These are phyloP conservation scores for Strix occidentalis DNA, from an alignment of 2,797 vertebrate species.

Conservation along the genomic window DNA sequence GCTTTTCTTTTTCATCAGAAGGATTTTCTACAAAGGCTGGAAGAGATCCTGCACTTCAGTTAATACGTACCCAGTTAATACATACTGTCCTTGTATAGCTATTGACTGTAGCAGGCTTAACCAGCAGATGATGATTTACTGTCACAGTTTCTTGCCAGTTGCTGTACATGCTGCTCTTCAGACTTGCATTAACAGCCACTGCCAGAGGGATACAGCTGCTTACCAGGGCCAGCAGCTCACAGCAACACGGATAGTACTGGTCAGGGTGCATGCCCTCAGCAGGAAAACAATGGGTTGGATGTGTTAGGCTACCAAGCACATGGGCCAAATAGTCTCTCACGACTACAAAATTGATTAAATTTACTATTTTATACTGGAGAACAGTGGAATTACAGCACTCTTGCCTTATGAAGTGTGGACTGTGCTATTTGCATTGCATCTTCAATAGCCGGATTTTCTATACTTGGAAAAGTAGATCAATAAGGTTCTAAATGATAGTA, in stretches of 20 bases:
- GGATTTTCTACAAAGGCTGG: not conserved
- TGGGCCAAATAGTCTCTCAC: not conserved
- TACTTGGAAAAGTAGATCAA: not conserved
- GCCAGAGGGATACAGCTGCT: not conserved
- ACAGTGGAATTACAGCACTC: not conserved
- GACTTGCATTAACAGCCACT: not conserved
- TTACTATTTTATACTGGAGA: not conserved
- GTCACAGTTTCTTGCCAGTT: not conserved
- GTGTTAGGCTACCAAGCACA: not conserved
- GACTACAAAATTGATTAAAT: not conserved
- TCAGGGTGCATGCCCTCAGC: not conserved
- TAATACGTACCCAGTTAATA: not conserved
- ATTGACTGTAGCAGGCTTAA: not conserved
- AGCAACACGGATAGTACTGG: not conserved
- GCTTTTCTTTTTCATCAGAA: conserved; percentile 1
- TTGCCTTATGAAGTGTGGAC: not conserved
- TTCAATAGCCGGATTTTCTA: not conserved
- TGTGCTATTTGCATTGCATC: not conserved
- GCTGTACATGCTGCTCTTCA: not conserved
- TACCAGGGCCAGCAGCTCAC: not conserved
- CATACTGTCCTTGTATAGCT: not conserved
- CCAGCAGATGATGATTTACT: not conserved
- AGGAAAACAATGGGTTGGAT: not conserved
- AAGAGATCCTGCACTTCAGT: not conserved
- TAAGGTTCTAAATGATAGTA: not conserved